Conservation (phyloP, 2,113 vertebrate species). For the Notarius quadriscutis region DNA sequence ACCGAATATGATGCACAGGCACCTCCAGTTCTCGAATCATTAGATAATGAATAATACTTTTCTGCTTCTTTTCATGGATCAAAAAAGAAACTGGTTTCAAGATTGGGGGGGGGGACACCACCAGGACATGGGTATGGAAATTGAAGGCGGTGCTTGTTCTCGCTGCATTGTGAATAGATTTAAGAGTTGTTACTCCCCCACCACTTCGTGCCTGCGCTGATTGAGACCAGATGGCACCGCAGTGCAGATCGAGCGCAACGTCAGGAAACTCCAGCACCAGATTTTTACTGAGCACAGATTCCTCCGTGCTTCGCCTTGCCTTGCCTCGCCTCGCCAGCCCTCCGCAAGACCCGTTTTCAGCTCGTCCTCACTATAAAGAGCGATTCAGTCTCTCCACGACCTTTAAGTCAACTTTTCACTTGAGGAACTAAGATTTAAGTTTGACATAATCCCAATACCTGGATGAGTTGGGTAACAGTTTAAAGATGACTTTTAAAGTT, state of each 20-base stretch:
- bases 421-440: background rate
- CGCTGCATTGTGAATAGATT: constrained; percentile 70
- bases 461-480: no score
- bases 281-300: constrained; percentile 75
- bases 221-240: constrained; percentile 95
- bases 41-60: no score
- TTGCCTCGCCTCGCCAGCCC: constrained; percentile 61
- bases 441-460: background rate
- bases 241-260: constrained; percentile 81
- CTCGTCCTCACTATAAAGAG: constrained; percentile 31
- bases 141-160: constrained; percentile 63
- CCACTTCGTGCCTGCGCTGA: constrained; percentile 76
- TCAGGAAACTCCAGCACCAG: constrained; percentile 81
- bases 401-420: background rate
- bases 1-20: no score
- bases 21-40: no score
- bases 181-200: constrained; percentile 66
- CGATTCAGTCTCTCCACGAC: background rate
- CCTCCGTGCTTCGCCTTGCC: constrained; percentile 54
- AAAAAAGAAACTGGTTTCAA: constrained; percentile 5
- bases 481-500: no score
- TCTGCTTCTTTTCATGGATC: background rate
- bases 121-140: constrained; percentile 31
- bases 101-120: background rate
- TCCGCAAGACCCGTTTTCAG: constrained; percentile 71